Evolutionary conservation across 1,140 invertebrate genomes (phyloP).

Genomic region (Odontomachus brunneus): DNA sequence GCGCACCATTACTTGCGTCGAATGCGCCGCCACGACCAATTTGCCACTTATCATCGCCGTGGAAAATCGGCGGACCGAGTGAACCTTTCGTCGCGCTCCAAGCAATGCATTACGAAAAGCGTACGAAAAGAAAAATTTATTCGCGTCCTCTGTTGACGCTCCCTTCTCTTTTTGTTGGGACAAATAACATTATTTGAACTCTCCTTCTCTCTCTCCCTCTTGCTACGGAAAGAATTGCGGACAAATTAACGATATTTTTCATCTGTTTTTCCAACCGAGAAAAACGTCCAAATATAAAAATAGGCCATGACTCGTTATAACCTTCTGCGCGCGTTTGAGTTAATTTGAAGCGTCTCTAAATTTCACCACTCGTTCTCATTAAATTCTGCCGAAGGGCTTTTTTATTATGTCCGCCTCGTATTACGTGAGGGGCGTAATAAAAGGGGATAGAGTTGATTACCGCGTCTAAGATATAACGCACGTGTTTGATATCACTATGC

Average conservation of each 20-base stretch:
- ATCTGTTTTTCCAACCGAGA: not conserved
- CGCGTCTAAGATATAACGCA: constrained; percentile 7
- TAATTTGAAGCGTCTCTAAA: not conserved
- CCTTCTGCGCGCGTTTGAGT: not conserved
- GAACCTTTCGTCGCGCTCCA: not conserved
- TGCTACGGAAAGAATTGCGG: not conserved
- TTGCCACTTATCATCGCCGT: not conserved
- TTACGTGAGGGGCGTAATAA: not conserved
- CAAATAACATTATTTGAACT: no score
- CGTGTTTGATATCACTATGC: not conserved
- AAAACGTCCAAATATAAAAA: no score
- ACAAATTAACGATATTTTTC: not conserved
- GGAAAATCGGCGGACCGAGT: not conserved
- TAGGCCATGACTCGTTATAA: no score
- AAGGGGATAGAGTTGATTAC: not conserved
- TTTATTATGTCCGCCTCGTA: not conserved
- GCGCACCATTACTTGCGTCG: not conserved
- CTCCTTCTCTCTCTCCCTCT: no score
- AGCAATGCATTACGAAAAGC: no score
- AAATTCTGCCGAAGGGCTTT: constrained; percentile 14
- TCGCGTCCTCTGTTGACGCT: no score
- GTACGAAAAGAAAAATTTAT: not conserved
- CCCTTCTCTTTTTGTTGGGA: no score
- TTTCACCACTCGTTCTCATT: not conserved
- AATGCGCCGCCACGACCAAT: not conserved